These are phyloP conservation scores for Madoqua kirkii DNA, from an alignment of 2,113 vertebrate species.

Conservation along the genomic window DNA sequence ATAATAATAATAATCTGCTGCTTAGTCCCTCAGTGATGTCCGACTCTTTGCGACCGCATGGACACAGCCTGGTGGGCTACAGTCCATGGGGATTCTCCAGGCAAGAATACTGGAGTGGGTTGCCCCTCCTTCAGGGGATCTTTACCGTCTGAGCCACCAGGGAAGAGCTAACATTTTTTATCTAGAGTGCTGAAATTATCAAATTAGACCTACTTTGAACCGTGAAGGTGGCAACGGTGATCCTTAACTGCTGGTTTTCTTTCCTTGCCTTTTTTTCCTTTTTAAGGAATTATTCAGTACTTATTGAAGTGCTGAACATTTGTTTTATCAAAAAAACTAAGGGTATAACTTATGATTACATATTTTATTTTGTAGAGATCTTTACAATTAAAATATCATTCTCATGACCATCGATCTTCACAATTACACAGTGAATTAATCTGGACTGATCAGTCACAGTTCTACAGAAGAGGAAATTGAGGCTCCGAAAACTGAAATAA, in stretches of 20 bases:
- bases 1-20: background rate
- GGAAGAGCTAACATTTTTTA: background rate
- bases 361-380: slow-evolving; percentile 12
- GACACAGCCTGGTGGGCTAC: background rate
- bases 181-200: background rate
- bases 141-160: background rate
- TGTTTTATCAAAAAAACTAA: background rate
- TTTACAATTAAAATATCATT: background rate
- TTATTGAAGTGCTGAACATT: background rate
- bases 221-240: background rate
- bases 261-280: background rate
- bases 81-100: background rate
- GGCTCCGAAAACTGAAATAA: background rate
- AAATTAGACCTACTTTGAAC: background rate
- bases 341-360: background rate
- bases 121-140: background rate
- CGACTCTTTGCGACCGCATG: background rate
- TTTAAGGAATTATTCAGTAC: background rate
- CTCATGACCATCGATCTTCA: background rate
- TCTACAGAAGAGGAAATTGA: background rate
- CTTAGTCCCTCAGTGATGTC: background rate
- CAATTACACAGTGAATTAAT: background rate
- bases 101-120: background rate
- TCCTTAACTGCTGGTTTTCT: background rate
- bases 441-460: background rate